Percentiles rank a stretch among this genome's conserved stretches.
Evolutionary conservation across 2,797 vertebrate genomes (phyloP).

Genomic region (Muscicapa striata): DNA sequence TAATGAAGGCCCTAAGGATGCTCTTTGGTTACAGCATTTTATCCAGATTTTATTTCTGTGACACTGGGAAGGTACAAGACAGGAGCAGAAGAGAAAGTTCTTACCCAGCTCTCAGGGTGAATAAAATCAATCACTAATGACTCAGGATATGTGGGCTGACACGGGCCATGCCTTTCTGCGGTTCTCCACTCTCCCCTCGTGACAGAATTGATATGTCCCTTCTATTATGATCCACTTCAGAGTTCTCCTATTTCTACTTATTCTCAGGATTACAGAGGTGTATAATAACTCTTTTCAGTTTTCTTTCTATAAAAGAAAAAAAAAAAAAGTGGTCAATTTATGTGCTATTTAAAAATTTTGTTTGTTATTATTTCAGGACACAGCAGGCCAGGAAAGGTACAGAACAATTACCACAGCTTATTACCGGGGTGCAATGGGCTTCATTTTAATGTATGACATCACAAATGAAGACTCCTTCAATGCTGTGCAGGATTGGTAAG

Average conservation of each 20-base stretch:
- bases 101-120: fast-evolving
- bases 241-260: not conserved
- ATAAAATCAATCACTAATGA: not conserved
- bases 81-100: not conserved
- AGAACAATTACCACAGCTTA: conserved; percentile 98
- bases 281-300: not conserved
- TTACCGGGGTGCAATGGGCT: conserved; percentile 97
- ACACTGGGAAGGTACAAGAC: not conserved
- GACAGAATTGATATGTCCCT: not conserved
- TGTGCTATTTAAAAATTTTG: not conserved
- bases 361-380: conserved; percentile 82
- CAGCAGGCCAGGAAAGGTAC: conserved; percentile 96
- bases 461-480: conserved; percentile 97
- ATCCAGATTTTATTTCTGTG: not conserved
- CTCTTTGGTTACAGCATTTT: not conserved
- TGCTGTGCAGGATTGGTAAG: conserved; percentile 97
- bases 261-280: not conserved
- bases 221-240: not conserved
- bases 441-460: conserved; percentile 99
- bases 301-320: not conserved
- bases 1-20: not conserved
- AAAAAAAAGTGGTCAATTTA: not conserved
- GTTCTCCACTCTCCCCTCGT: not conserved
- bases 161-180: not conserved
- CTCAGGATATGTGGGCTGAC: not conserved